These are phyloP conservation scores for Cotesia chilonis DNA, from an alignment of 1,140 invertebrate species.

Conservation along the genomic window DNA sequence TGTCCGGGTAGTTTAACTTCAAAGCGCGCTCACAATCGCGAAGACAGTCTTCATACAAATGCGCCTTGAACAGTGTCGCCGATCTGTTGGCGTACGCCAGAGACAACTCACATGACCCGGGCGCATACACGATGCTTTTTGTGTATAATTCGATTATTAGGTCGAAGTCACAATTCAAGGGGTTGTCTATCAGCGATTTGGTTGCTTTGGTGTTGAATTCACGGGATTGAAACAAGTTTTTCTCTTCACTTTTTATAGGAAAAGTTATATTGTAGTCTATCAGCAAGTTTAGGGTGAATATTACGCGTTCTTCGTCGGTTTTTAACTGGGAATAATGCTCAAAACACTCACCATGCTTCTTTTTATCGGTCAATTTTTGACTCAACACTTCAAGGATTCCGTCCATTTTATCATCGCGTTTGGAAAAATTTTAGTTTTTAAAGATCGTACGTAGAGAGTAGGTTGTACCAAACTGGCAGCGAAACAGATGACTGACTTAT, in stretches of 20 bases:
- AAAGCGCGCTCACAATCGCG: conserved; percentile 34
- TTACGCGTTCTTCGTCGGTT: conserved; percentile 20
- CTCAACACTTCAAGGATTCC: neutral
- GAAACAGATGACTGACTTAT: too few relatives aligned
- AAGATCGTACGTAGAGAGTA: too few relatives aligned
- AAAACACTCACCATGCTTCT: neutral
- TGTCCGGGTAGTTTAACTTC: conserved; percentile 23
- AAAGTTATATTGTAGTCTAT: neutral
- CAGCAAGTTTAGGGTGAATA: conserved; percentile 8
- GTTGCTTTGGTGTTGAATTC: conserved; percentile 2
- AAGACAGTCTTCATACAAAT: conserved; percentile 35
- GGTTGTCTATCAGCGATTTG: neutral
- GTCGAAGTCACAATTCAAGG: neutral
- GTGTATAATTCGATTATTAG: conserved; percentile 34
- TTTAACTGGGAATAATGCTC: conserved; percentile 14
- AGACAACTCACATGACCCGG: conserved; percentile 27
- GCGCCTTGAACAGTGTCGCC: conserved; percentile 27
- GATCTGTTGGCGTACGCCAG: conserved; percentile 37
- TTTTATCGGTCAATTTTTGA: neutral
- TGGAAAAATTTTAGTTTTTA: neutral
- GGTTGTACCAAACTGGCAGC: too few relatives aligned
- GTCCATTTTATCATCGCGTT: conserved; percentile 2
- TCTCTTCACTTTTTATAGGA: conserved; percentile 6
- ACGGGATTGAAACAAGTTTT: neutral
- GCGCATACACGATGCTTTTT: conserved; percentile 31